Base-by-base conservation (phyloP, 2,113 vertebrate genomes). In the Percopsis transmontana region DNA sequence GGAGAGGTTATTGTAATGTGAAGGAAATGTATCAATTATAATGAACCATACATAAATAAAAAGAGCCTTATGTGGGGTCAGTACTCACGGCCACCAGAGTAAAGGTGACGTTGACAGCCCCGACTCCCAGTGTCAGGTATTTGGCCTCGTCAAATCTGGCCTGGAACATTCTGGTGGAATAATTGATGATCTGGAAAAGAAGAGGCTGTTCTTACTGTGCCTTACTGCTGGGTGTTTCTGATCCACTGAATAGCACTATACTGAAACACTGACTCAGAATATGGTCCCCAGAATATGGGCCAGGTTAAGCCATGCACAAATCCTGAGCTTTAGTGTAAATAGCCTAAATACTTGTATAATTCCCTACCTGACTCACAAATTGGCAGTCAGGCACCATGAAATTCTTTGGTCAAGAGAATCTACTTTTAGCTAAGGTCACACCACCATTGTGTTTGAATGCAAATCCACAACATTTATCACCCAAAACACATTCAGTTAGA, bases 161-260 rank as follows among this genome's bases (percentile, higher is more conserved):
- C 21, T 86, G 82, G 67, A 91, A 85, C 87, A 79, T 90, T 74
- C 84, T 85, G 40, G 88, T 92, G 67, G 85, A 93, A 67, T 85
- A 90, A 71, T 89, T 94, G 27, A 91, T 93, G 70, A 94, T 87
- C 88, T 91, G 72, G 20, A 85, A 74, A 41, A 68, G 42, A 70
- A 52, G 39, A 15, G 48, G 15, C 23, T 57, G 15, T 8, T 23
- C 62, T 68, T 53, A 74, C 27, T 65, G 52, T 62, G 44, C n/a
- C 53, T 18, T 39, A 39, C 56, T 15, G 63, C 16, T 65, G 23
- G 18, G 1, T 10, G 20, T n/a, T 14, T 13, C 21, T 1, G 57
- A 14, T 44, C 18, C 42, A 10, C n/a, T n/a, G n/a, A 21, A 60
- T 12, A 23, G 42, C 41, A 40, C 20, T 12, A 51, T 11, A 6